phyloP scores from a whole-genome alignment of 2,113 vertebrate species.

The Plotosus lineatus region DNA sequence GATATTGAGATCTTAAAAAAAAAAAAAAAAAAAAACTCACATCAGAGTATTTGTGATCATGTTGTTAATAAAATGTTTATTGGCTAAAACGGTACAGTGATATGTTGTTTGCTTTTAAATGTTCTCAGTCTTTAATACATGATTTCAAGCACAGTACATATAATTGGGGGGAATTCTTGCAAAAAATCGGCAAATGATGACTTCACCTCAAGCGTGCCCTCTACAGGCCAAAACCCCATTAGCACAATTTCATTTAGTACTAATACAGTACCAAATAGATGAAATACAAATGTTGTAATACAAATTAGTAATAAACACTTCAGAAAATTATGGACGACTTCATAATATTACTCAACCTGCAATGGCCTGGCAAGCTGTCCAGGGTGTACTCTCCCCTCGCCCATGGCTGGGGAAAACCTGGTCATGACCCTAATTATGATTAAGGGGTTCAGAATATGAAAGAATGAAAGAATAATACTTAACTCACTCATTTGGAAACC shows the following conservation, averaged over 20 bases:
- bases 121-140: conserved; percentile 67
- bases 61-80: conserved; percentile 93
- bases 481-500: too few relatives aligned
- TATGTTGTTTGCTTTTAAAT: conserved; percentile 70
- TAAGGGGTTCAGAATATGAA: too few relatives aligned
- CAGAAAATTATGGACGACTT: too few relatives aligned
- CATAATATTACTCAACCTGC: too few relatives aligned
- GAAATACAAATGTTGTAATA: too few relatives aligned
- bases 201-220: neutral
- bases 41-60: conserved; percentile 88
- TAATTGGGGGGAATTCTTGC: conserved; percentile 74
- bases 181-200: conserved; percentile 53
- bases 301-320: too few relatives aligned
- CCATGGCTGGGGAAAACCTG: too few relatives aligned
- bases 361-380: too few relatives aligned
- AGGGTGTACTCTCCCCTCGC: too few relatives aligned
- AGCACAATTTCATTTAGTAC: neutral
- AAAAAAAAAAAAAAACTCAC: conserved; percentile 68
- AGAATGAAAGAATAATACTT: too few relatives aligned
- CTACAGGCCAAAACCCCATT: neutral
- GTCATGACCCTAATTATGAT: too few relatives aligned
- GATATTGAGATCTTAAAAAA: conserved; percentile 73
- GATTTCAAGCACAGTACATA: conserved; percentile 76
- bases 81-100: conserved; percentile 79
- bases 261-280: too few relatives aligned